phyloP scores from a whole-genome alignment of 2,888 invertebrate species.

The Platypus cylindrus region DNA sequence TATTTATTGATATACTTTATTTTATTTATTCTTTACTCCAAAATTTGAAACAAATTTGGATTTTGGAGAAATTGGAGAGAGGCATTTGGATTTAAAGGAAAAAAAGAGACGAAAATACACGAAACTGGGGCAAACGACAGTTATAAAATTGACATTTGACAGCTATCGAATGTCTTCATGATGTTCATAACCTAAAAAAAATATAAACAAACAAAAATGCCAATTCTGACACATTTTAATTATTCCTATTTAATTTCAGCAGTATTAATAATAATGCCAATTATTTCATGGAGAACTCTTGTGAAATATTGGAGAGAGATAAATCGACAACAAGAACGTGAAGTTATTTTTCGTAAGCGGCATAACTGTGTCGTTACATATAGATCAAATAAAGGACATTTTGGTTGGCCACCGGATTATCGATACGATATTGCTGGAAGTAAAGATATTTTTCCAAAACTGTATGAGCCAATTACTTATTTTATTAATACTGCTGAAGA shows the following conservation, averaged over 20 bases:
- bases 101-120: too few relatives aligned
- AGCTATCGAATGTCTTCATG: too few relatives aligned
- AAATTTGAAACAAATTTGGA: too few relatives aligned
- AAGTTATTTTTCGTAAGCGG: conserved; percentile 20
- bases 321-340: conserved; percentile 18
- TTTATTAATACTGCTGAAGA: conserved; percentile 25
- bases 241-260: conserved; percentile 14
- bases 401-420: conserved; percentile 22
- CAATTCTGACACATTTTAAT: too few relatives aligned
- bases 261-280: conserved; percentile 15
- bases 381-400: conserved; percentile 16
- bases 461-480: conserved; percentile 25
- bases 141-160: too few relatives aligned
- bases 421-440: conserved; percentile 5
- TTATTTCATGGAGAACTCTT: conserved; percentile 20
- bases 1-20: too few relatives aligned
- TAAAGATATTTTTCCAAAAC: conserved; percentile 15
- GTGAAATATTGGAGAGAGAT: conserved; percentile 18
- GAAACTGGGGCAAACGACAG: too few relatives aligned
- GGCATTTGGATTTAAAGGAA: too few relatives aligned
- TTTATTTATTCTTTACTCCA: too few relatives aligned
- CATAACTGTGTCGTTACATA: conserved; percentile 29
- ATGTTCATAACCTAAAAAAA: too few relatives aligned
- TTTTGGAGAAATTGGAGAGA: too few relatives aligned
- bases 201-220: too few relatives aligned